Evolutionary conservation across 2,888 invertebrate genomes (phyloP).

Genomic region (Eristalis pertinax): DNA sequence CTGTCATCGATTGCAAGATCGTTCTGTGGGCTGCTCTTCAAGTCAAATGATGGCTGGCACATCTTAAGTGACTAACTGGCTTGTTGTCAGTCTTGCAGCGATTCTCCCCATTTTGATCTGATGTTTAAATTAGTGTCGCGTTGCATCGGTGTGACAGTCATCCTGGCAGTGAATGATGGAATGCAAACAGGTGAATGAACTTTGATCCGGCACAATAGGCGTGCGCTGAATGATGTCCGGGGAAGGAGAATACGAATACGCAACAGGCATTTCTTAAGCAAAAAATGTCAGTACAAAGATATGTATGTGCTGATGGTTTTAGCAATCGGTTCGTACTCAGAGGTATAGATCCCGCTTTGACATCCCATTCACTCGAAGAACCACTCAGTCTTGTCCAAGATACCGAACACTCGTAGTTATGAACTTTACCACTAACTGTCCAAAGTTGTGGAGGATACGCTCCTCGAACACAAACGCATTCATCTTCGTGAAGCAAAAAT

Average conservation of each 20-base stretch:
- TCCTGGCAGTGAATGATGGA: slow-evolving; percentile 12
- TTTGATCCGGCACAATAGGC: background rate
- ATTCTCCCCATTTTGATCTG: background rate
- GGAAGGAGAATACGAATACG: too few relatives aligned
- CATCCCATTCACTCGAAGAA: background rate
- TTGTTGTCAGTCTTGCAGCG: background rate
- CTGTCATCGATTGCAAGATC: slow-evolving; percentile 58
- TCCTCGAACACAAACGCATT: background rate
- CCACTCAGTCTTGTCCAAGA: background rate
- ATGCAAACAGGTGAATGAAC: background rate
- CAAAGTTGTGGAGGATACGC: too few relatives aligned
- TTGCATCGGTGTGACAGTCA: slow-evolving; percentile 18
- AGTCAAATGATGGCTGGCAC: slow-evolving; percentile 52
- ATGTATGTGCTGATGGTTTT: too few relatives aligned
- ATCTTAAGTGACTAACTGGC: slow-evolving; percentile 42
- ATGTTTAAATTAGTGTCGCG: slow-evolving; percentile 46
- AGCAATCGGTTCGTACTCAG: too few relatives aligned
- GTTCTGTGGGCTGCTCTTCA: slow-evolving; percentile 40
- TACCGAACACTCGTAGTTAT: too few relatives aligned
- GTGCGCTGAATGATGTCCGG: background rate
- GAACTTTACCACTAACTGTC: too few relatives aligned
- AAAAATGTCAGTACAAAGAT: too few relatives aligned
- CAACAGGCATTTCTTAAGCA: background rate
- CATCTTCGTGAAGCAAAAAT: background rate
- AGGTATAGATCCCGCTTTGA: too few relatives aligned